Evolutionary conservation across 2,113 vertebrate species (phyloP), one percentile per base, ranked within the genome.

Genomic region (Scophthalmus maximus): DNA sequence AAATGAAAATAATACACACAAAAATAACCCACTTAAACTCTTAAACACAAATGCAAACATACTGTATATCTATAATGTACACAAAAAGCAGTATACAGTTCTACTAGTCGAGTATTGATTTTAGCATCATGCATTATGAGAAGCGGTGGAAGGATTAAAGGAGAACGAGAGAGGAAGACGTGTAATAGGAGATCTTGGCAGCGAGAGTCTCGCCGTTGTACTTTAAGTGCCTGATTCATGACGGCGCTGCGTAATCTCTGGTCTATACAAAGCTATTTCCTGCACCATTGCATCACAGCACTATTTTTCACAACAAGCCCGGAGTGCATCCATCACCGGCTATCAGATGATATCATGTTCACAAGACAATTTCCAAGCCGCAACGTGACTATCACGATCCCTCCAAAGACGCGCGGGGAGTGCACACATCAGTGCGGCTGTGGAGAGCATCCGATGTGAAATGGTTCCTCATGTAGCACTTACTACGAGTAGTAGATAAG

Each of bases 211-310:
- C 57, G 44, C 47, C 27, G 67, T 58, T 57, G 75, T 68, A 56
- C 78, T 82, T 83, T 83, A 88, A 89, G 81, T 73, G 82, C 78
- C 64, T 88, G 82, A 90, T 86, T 89, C 83, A 89, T 81, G 66
- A 52, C 3, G 68, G 58, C 14, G 49, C 55, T 64, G 40, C 68
- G 63, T 75, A 84, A 76, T 76, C 76, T 84, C 83, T 79, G 81
- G 79, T 84, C 78, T 46, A 62, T 59, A 68, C 60, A 65, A 73
- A 8, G 46, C 66, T 80, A 70, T 83, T 82, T 86, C 69, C 36
- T n/a, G 20, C 61, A 78, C 62, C 81, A 78, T 85, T 81, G 73
- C 79, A 80, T 85, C 73, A 74, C 30, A 27, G 53, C 7, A 17
- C 63, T 55, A 77, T 73, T 85, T 79, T 81, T 72, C 63, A 68